Conservation (phyloP, 2,888 invertebrate species). For the Eurytoma adleriae region DNA sequence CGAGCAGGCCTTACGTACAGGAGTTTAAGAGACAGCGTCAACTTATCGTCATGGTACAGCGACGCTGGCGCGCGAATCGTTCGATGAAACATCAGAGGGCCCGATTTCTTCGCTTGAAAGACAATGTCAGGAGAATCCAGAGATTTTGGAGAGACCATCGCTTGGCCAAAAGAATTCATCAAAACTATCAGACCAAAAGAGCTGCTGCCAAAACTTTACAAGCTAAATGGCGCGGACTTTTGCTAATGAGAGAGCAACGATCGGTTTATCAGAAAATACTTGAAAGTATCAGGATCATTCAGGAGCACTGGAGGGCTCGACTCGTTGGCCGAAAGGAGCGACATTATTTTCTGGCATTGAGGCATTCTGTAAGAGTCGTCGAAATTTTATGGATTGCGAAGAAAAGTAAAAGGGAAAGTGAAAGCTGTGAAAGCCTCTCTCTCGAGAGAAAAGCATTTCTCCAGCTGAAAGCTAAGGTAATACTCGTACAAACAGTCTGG, state of each 20-base stretch:
- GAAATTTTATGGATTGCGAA: conserved; percentile 68
- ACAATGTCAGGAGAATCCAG: conserved; percentile 77
- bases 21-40: conserved; percentile 64
- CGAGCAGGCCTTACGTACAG: conserved; percentile 64
- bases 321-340: conserved; percentile 73
- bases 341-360: conserved; percentile 71
- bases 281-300: conserved; percentile 71
- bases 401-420: too few relatives aligned
- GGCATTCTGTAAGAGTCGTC: conserved; percentile 67
- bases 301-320: conserved; percentile 75
- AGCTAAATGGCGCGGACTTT: conserved; percentile 71
- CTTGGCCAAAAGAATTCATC: conserved; percentile 65
- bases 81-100: conserved; percentile 73
- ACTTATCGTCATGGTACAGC: conserved; percentile 77
- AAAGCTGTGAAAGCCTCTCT: conserved; percentile 70
- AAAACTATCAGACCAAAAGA: conserved; percentile 67
- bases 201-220: conserved; percentile 68
- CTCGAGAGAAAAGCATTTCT: conserved; percentile 71
- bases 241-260: conserved; percentile 73
- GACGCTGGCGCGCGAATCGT: conserved; percentile 75
- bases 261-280: conserved; percentile 70
- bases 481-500: conserved; percentile 76
- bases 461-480: conserved; percentile 68
- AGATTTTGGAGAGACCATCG: conserved; percentile 75
- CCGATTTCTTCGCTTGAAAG: conserved; percentile 73